Evolutionary conservation across 2,888 invertebrate genomes (phyloP), one percentile per base, ranked within the genome.

Genomic region (Nymphalis c-album): DNA sequence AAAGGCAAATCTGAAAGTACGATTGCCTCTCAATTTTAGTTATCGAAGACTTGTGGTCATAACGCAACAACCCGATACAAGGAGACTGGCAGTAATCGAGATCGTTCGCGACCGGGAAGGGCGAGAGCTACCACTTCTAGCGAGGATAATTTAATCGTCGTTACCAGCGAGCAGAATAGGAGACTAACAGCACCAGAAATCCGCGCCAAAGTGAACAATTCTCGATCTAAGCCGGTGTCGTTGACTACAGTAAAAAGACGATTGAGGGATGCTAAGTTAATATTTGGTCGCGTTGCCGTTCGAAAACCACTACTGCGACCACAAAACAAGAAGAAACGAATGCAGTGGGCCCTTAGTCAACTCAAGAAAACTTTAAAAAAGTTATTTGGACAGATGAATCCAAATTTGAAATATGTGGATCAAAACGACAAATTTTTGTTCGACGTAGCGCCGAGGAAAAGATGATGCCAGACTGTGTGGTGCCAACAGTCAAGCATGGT

Each of bases 1-100:
- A 48, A 64, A 58, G 31, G 58, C 58, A 48, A 64, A 64, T 64
- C 64, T 26, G 64, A 58, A 64, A 31, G 64, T 58, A 48, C 10
- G 64, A 64, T 64, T 64, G 64, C 58, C 2, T 58, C 47, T 45
- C 57, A 48, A 48, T 35, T 58, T 7, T 47, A 64, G 46, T 58
- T 57, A 58, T 48, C 22, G 46, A 63, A 63, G 51, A 35, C 53
- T 46, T 51, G 51, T 63, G 63, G 46, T 17, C 55, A 53, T 55
- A 35, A 20, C 63, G 55, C 50, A 50, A 61, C 46, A 45, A 48
- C 48, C 7, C 17, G 46, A 4, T 63, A 26, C 22, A 47, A 45
- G n/a, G 16, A 62, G 7, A 53, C 51, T 20, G 51, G 51, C 8
- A n/a, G 31, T 13, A 20, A 51, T 62, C 22, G 53, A 35, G 45